Base-by-base conservation (phyloP, 1,140 invertebrate species). In the Caenorhabditis inopinata region DNA sequence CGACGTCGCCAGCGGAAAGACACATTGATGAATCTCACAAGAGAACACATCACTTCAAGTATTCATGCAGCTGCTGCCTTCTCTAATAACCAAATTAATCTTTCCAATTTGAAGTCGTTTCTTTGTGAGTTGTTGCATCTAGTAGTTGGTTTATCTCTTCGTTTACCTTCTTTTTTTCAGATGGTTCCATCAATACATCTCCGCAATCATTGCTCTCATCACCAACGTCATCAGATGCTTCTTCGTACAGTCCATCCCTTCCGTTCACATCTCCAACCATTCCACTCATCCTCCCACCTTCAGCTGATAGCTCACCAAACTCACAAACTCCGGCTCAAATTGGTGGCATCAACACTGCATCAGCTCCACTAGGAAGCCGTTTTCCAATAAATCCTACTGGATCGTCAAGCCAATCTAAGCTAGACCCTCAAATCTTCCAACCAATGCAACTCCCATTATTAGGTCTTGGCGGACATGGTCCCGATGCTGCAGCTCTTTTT, bases 1-100 rank as follows among this genome's bases (percentile, higher is more conserved):
- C 85, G 85, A n/a, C 78, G 85, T 27, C 82, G 85, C 7, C 85
- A 87, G 78, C 75, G 85, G 18, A 87, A 87, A 68, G 86, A 86
- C 58, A 84, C 81, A 27, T 16, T 82, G 42, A 83, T 86, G 86
- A 86, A 84, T 62, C 62, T 85, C 14, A 82, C 79, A 2, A 83
- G 82, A 46, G 82, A 85, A 35, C 68, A 81, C 29, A 76, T 85
- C n/a, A 79, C 80, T 11, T 32, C 53, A 1, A 79, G 53, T 4
- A 49, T 84, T 12, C 79, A 84, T 68, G 81, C 80, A 4, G 84
- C 83, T 16, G 78, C 83, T 11, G 83, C 84, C 14, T 47, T 77
- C 32, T 80, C 83, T 32, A 75, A 21, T 29, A 49, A 18, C 29
- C 42, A 75, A 47, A 29, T 47, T 14, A 49, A 14, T 32, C 18